phyloP scores from a whole-genome alignment of 2,113 vertebrate species.

The Gnathonemus echidnorhynchus region DNA sequence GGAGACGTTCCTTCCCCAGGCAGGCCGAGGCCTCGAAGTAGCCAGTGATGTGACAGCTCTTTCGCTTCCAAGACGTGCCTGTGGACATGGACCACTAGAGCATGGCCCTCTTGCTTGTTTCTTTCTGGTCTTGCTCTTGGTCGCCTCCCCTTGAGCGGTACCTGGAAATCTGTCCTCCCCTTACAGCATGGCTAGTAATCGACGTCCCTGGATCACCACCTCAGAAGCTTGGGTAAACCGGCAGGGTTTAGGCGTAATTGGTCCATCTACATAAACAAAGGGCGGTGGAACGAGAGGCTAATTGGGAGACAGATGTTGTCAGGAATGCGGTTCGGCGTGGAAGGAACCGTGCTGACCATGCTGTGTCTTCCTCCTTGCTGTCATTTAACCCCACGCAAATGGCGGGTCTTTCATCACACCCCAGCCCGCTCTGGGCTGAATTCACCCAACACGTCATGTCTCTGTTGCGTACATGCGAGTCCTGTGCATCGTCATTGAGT shows the following conservation, averaged over 20 bases:
- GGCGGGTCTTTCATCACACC: not conserved
- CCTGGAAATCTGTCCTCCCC: not conserved
- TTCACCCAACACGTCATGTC: not conserved
- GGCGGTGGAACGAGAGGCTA: not conserved
- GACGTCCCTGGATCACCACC: not conserved
- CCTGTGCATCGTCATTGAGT: not conserved
- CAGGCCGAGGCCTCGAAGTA: not conserved
- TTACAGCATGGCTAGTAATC: not conserved
- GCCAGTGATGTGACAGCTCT: not conserved
- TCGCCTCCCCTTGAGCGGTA: not conserved
- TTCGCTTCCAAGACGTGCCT: not conserved
- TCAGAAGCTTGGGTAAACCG: not conserved
- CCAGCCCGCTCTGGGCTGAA: not conserved
- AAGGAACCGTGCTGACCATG: not conserved
- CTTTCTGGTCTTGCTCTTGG: not conserved
- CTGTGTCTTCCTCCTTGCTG: not conserved
- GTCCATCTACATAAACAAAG: constrained; percentile 8
- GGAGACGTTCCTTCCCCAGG: not conserved
- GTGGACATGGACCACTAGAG: not conserved
- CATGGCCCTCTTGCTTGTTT: not conserved
- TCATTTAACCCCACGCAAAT: not conserved
- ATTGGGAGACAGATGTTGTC: constrained; percentile 8
- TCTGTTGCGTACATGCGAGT: not conserved
- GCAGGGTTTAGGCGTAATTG: not conserved
- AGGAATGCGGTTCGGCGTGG: constrained; percentile 6